phyloP scores from a whole-genome alignment of 2,888 invertebrate species.

The Metalampra italica region DNA sequence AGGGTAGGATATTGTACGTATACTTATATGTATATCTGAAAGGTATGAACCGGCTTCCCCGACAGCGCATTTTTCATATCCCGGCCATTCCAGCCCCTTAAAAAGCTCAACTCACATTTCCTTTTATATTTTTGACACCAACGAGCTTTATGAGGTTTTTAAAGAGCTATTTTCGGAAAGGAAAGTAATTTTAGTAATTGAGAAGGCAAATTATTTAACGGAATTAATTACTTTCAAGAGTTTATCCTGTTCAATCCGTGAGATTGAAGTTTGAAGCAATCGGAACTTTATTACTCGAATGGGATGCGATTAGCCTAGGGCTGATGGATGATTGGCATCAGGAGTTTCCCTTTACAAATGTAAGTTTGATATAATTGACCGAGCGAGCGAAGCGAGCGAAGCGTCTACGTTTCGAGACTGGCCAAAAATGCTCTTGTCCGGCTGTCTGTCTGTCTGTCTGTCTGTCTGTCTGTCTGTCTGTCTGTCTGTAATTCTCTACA shows the following conservation, averaged over 20 bases:
- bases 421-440: too few relatives aligned
- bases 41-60: slow-evolving; percentile 29
- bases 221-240: background rate
- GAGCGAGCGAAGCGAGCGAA: too few relatives aligned
- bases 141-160: slow-evolving; percentile 7
- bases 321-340: too few relatives aligned
- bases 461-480: too few relatives aligned
- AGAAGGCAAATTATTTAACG: background rate
- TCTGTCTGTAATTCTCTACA: too few relatives aligned
- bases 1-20: slow-evolving; percentile 7
- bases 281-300: background rate
- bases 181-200: background rate
- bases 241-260: background rate
- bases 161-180: background rate
- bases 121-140: slow-evolving; percentile 24
- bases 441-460: too few relatives aligned
- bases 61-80: slow-evolving; percentile 47
- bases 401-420: too few relatives aligned
- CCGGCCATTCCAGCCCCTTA: slow-evolving; percentile 27
- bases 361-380: too few relatives aligned
- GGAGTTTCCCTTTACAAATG: too few relatives aligned
- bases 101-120: slow-evolving; percentile 27
- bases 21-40: slow-evolving; percentile 18
- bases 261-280: background rate
- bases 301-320: background rate